Conservation (phyloP, 2,797 vertebrate species). For the Helarctos malayanus region DNA sequence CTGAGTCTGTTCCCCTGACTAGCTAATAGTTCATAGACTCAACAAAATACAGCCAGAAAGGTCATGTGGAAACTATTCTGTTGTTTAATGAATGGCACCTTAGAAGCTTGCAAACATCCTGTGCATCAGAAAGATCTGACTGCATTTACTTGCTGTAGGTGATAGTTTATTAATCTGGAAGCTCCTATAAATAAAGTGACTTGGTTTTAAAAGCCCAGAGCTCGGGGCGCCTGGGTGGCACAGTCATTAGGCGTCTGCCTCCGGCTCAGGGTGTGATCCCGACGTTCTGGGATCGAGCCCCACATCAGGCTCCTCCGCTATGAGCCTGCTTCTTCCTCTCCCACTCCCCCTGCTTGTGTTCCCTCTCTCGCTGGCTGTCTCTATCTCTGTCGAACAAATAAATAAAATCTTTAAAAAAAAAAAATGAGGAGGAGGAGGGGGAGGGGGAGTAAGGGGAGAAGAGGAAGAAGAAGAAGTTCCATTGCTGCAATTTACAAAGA, state of each 20-base stretch:
- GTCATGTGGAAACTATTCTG: neutral
- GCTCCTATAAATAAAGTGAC: neutral
- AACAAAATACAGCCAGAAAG: slow-evolving; percentile 47
- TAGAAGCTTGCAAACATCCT: slow-evolving; percentile 37
- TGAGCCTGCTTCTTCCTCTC: no score
- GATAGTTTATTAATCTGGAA: neutral
- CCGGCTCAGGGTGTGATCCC: no score
- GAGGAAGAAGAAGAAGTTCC: neutral
- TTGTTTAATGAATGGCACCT: neutral
- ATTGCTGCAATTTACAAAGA: neutral
- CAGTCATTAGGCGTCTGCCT: no score
- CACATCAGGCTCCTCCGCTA: no score
- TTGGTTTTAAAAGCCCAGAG: slow-evolving; percentile 20
- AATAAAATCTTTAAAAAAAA: neutral
- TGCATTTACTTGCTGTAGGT: slow-evolving; percentile 3
- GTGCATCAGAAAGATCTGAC: slow-evolving; percentile 3
- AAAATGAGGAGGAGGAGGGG: neutral
- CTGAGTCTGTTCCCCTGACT: neutral
- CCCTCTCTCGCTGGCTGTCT: no score
- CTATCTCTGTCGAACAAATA: no score
- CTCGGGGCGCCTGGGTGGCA: neutral
- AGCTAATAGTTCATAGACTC: neutral
- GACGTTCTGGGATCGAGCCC: no score
- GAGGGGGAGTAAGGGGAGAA: neutral
- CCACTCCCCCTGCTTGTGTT: no score